These are phyloP conservation scores for Phylloscopus trochiloides DNA, from an alignment of 2,113 vertebrate species.

Conservation along the genomic window DNA sequence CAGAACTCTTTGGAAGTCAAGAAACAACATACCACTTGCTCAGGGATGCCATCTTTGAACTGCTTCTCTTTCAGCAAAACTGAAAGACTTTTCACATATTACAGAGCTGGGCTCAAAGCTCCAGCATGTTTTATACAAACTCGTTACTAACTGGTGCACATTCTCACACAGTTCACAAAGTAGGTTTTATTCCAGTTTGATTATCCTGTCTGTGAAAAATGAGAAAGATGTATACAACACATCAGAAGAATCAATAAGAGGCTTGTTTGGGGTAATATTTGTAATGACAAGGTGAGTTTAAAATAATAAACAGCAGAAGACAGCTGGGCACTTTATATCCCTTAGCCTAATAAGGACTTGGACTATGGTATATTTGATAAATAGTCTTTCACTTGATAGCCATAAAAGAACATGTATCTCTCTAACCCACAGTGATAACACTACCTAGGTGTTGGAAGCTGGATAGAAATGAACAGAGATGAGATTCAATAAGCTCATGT, in stretches of 20 bases:
- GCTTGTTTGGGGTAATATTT: neutral
- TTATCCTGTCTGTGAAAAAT: neutral
- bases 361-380: neutral
- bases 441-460: neutral
- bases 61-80: neutral
- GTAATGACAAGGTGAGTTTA: neutral
- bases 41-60: neutral
- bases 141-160: neutral
- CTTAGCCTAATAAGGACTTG: neutral
- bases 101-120: neutral
- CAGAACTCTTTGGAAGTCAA: neutral
- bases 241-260: neutral
- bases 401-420: neutral
- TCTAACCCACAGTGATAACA: constrained; percentile 10
- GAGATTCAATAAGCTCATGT: constrained; percentile 44
- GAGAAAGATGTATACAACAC: neutral
- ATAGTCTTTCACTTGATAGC: neutral
- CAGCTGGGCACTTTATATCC: neutral
- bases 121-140: neutral
- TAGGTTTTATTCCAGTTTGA: neutral
- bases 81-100: neutral
- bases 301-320: neutral
- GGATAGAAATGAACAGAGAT: constrained; percentile 40
- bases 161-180: neutral
- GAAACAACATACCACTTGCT: neutral